Evolutionary conservation across 2,888 invertebrate species (phyloP).

Genomic region (Aspidapion aeneum): DNA sequence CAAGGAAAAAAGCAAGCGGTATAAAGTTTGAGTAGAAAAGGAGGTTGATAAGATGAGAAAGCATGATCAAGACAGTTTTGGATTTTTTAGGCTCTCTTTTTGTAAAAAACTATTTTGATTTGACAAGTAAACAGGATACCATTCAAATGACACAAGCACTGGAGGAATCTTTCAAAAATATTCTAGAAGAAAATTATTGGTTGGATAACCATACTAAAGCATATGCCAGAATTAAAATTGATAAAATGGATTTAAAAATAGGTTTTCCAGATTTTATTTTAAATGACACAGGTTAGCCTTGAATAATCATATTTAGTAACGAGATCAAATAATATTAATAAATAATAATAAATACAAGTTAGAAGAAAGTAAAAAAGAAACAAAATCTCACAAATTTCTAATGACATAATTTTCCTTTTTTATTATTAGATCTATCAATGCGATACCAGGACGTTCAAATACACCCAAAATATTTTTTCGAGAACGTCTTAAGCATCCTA

Average conservation of each 20-base stretch:
- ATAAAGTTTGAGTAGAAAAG: too few relatives aligned
- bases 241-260: conserved; percentile 81
- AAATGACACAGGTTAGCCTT: conserved; percentile 59
- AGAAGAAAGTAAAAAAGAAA: not conserved
- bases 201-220: conserved; percentile 79
- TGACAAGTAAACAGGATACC: conserved; percentile 84
- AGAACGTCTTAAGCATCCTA: conserved; percentile 75
- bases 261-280: conserved; percentile 92
- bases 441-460: conserved; percentile 77
- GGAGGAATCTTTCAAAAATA: conserved; percentile 77
- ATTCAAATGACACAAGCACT: conserved; percentile 84
- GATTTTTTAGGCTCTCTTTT: conserved; percentile 77
- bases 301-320: too few relatives aligned
- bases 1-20: too few relatives aligned
- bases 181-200: conserved; percentile 78
- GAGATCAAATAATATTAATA: too few relatives aligned
- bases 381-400: not conserved
- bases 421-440: conserved; percentile 42
- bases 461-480: conserved; percentile 73
- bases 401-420: not conserved
- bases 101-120: conserved; percentile 83
- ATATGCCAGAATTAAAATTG: conserved; percentile 78
- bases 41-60: too few relatives aligned
- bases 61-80: too few relatives aligned
- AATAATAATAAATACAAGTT: too few relatives aligned